Evolutionary conservation across 2,797 vertebrate species (phyloP).

Genomic region (Erethizon dorsatum): DNA sequence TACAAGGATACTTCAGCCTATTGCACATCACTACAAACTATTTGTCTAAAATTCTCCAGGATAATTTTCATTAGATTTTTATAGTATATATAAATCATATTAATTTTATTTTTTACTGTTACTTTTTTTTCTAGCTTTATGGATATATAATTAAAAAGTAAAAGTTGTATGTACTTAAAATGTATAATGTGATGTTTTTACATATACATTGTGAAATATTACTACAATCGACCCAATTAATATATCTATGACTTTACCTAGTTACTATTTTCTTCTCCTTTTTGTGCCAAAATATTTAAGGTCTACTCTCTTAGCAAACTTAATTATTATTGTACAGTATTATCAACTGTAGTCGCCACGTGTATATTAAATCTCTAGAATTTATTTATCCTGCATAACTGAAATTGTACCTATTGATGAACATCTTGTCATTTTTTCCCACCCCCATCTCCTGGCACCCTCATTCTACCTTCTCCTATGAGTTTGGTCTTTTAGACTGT

Average conservation of each 20-base stretch:
- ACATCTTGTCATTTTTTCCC: neutral
- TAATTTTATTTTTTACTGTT: neutral
- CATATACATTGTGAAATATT: neutral
- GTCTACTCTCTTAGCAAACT: neutral
- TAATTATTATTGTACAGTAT: neutral
- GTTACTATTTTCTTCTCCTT: neutral
- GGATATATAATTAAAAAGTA: neutral
- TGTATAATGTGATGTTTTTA: neutral
- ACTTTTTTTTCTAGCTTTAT: neutral
- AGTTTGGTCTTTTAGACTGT: neutral
- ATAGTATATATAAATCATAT: neutral
- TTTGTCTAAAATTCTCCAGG: neutral
- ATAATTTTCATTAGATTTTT: conserved; percentile 18
- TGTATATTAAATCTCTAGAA: neutral
- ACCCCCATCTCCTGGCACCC: neutral
- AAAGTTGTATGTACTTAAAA: neutral
- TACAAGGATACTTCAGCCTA: neutral
- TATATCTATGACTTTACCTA: neutral
- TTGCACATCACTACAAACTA: neutral
- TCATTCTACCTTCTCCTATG: neutral
- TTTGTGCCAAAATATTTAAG: neutral
- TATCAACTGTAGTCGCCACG: neutral
- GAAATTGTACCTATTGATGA: neutral
- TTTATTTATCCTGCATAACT: neutral
- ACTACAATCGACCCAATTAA: neutral